Evolutionary conservation across 2,888 invertebrate genomes (phyloP).

Genomic region (Apotomis capreana): DNA sequence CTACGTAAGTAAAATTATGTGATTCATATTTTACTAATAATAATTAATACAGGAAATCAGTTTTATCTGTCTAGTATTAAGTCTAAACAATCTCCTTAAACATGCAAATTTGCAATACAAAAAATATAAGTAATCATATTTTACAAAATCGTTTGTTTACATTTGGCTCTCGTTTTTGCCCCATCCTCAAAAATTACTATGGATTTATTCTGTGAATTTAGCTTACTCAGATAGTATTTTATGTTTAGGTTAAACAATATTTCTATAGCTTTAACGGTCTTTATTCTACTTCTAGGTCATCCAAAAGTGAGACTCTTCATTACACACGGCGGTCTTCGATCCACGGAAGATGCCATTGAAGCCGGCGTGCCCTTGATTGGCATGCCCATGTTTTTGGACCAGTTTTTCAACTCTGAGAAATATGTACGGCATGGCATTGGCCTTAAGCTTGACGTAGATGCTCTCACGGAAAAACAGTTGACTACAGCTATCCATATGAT

Average conservation of each 20-base stretch:
- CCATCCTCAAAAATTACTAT: no score
- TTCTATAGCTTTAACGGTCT: no score
- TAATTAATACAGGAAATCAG: no score
- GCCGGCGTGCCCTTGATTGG: conserved; percentile 70
- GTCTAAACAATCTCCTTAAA: no score
- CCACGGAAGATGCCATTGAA: conserved; percentile 72
- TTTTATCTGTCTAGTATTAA: no score
- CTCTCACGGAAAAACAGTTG: conserved; percentile 55
- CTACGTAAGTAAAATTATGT: conserved; percentile 46
- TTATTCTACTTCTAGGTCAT: conserved; percentile 55
- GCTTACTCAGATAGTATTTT: no score
- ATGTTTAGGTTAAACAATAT: no score
- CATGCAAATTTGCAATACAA: no score
- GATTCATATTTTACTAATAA: not conserved
- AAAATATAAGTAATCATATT: no score
- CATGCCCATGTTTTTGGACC: conserved; percentile 73
- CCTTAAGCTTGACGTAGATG: conserved; percentile 50
- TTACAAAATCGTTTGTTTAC: no score
- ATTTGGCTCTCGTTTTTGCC: no score
- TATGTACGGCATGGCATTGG: conserved; percentile 59
- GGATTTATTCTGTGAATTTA: no score
- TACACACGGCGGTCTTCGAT: conserved; percentile 77
- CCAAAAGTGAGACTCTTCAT: conserved; percentile 76
- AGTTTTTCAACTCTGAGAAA: conserved; percentile 67
- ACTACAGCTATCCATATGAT: conserved; percentile 8